Evolutionary conservation across 1,140 invertebrate genomes (phyloP).

Genomic region (Pachypsylla venusta): DNA sequence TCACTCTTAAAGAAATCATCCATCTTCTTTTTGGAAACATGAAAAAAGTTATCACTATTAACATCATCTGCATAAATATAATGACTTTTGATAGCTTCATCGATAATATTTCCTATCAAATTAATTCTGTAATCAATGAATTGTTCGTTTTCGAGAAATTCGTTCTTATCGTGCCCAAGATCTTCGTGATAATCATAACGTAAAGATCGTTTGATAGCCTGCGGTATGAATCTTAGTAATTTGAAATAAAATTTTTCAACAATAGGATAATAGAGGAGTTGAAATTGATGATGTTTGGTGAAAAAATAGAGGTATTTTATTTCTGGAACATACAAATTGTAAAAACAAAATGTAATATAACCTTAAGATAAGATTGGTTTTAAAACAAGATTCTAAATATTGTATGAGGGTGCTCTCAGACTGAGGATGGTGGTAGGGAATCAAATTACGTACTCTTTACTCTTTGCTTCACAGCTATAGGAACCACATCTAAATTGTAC

Average conservation of each 20-base stretch:
- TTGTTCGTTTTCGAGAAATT: slow-evolving; percentile 5
- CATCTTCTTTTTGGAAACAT: neutral
- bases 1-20: neutral
- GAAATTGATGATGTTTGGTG: neutral
- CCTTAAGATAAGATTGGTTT: too few species aligned
- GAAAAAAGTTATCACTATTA: neutral
- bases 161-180: neutral
- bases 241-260: slow-evolving; percentile 3
- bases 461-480: too few species aligned
- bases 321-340: too few species aligned
- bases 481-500: too few species aligned
- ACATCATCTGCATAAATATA: neutral
- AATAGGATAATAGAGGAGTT: neutral
- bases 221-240: neutral
- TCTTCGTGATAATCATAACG: neutral
- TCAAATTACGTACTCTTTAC: too few species aligned
- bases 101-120: neutral
- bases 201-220: neutral
- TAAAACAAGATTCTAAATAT: too few species aligned
- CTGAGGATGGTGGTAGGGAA: too few species aligned
- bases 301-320: slow-evolving; percentile 1
- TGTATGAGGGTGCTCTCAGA: too few species aligned
- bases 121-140: neutral
- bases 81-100: neutral
- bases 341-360: too few species aligned